Conservation (phyloP, 2,797 vertebrate genomes). For the Florisuga fusca region DNA sequence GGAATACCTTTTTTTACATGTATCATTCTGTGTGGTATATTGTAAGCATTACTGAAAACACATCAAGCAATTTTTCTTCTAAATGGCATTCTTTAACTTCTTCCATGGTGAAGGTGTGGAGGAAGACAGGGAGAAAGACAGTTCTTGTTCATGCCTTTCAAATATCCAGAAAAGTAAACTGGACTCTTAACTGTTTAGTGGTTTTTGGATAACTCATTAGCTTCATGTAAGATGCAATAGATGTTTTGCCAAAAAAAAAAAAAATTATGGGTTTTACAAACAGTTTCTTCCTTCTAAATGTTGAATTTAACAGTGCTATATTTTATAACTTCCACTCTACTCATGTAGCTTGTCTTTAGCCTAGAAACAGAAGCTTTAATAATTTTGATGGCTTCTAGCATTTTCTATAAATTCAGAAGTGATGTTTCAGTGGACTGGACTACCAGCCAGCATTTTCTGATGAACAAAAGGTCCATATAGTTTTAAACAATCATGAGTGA, state of each 20-base stretch:
- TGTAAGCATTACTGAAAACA: background rate
- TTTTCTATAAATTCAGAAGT: constrained; percentile 46
- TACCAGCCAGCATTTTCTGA: constrained; percentile 37
- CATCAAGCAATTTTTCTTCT: background rate
- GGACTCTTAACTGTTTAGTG: background rate
- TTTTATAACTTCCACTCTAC: constrained; percentile 65
- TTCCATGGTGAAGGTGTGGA: background rate
- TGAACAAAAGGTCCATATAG: constrained; percentile 37
- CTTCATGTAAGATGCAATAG: constrained; percentile 54
- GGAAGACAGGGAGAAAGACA: background rate
- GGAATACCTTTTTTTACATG: rapidly evolving
- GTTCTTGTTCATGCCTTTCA: constrained; percentile 12
- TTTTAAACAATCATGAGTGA: constrained; percentile 53
- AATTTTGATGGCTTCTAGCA: constrained; percentile 55
- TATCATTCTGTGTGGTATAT: background rate
- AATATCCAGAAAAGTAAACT: constrained; percentile 22
- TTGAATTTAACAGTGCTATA: constrained; percentile 65
- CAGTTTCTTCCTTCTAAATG: constrained; percentile 62
- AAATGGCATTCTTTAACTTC: background rate
- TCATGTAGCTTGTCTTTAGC: constrained; percentile 40
- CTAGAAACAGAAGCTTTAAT: constrained; percentile 57
- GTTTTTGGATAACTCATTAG: constrained; percentile 39
- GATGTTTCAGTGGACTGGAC: constrained; percentile 42
- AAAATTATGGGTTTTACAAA: constrained; percentile 64
- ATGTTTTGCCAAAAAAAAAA: constrained; percentile 67